These are phyloP conservation scores for Arion vulgaris DNA, from an alignment of 1,140 invertebrate species.

Conservation along the genomic window DNA sequence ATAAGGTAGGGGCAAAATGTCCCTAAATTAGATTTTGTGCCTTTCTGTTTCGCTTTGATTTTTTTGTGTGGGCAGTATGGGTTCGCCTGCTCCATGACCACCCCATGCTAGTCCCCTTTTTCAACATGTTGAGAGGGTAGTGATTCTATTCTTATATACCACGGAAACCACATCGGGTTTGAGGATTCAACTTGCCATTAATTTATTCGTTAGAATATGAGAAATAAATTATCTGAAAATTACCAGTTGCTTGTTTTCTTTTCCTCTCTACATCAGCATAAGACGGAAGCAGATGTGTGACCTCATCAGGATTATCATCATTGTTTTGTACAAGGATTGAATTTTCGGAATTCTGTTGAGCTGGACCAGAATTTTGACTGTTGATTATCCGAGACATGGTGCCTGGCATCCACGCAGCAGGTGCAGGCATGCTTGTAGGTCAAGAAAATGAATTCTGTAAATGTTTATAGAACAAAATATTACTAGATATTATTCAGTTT, in stretches of 20 bases:
- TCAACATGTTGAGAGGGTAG: too few species aligned
- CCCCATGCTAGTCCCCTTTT: too few species aligned
- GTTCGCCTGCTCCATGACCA: too few species aligned
- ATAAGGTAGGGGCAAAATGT: too few species aligned
- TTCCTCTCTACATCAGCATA: constrained; percentile 20
- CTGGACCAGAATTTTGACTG: neutral
- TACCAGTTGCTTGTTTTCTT: neutral
- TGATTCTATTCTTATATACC: too few species aligned
- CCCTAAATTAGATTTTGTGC: too few species aligned
- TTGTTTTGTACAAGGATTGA: neutral
- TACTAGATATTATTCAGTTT: neutral
- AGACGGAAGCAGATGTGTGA: neutral
- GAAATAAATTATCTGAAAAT: neutral
- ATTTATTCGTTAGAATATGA: neutral
- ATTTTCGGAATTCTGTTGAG: neutral
- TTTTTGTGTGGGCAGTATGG: too few species aligned
- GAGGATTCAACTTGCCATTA: too few species aligned
- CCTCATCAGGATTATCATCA: neutral
- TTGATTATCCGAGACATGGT: neutral
- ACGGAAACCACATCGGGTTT: too few species aligned
- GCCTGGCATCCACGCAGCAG: neutral
- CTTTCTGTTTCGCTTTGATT: too few species aligned
- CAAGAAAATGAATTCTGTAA: constrained; percentile 8
- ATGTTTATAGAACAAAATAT: neutral
- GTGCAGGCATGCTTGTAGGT: neutral